Percentiles rank a stretch among this genome's conserved stretches.
phyloP scores from a whole-genome alignment of 2,113 vertebrate species.

The Scopus umbretta region DNA sequence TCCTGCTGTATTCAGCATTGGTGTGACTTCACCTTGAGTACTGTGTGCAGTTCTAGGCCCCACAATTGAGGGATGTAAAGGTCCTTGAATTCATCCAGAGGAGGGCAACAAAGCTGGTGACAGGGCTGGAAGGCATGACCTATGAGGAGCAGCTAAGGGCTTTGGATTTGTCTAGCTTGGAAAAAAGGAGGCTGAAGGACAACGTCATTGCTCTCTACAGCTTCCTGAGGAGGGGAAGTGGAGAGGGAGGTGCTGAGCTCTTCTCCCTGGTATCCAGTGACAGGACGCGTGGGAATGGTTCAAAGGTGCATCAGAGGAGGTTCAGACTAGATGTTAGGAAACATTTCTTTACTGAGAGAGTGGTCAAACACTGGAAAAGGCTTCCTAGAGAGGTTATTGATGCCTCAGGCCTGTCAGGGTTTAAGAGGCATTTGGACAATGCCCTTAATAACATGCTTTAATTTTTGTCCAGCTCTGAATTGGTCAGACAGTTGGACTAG shows the following conservation, averaged over 20 bases:
- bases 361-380: not conserved
- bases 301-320: not conserved
- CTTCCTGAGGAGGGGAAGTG: not conserved
- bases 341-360: not conserved
- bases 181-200: not conserved
- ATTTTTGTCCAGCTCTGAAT: not conserved
- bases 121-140: not conserved
- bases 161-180: not conserved
- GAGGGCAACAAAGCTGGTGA: not conserved
- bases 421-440: not conserved
- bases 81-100: accelerated
- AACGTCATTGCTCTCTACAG: not conserved
- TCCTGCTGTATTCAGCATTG: not conserved
- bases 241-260: not conserved
- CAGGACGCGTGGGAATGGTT: accelerated
- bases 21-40: not conserved
- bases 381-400: accelerated
- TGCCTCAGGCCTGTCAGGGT: not conserved
- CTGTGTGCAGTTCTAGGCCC: not conserved
- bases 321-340: not conserved
- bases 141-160: accelerated
- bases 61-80: not conserved
- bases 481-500: not conserved
- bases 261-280: not conserved
- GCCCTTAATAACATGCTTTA: not conserved